Conservation (phyloP, 2,797 vertebrate genomes). For the Muscicapa comitata region DNA sequence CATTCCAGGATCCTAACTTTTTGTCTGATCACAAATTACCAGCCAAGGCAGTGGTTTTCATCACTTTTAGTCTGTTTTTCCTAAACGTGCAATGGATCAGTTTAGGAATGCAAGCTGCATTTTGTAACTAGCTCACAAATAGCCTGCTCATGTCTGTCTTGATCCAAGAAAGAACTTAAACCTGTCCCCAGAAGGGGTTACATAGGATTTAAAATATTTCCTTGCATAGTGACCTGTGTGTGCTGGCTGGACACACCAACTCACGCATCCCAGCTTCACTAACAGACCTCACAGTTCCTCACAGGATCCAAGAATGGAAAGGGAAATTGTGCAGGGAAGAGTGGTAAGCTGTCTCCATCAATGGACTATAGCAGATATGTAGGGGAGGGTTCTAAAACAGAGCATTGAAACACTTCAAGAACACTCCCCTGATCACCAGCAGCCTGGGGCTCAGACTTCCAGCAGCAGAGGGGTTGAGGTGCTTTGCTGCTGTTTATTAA, state of each 20-base stretch:
- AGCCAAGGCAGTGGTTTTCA: conserved; percentile 31
- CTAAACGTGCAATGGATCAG: background rate
- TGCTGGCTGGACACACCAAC: background rate
- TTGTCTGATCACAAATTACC: conserved; percentile 20
- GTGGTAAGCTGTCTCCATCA: background rate
- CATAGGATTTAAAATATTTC: background rate
- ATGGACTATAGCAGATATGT: background rate
- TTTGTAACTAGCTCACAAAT: background rate
- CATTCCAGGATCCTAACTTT: conserved; percentile 12
- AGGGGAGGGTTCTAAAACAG: background rate
- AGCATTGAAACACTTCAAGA: background rate
- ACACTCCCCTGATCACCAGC: background rate
- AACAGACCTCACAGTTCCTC: background rate
- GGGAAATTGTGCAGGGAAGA: background rate
- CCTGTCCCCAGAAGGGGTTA: background rate
- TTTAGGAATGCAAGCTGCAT: background rate
- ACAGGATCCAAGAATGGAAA: background rate
- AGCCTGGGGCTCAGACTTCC: background rate
- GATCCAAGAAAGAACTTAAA: background rate
- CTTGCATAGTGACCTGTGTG: background rate
- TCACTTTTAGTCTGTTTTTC: conserved; percentile 19
- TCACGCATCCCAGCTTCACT: background rate
- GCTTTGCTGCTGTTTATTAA: background rate
- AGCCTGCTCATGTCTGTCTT: background rate
- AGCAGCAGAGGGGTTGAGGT: background rate